Evolutionary conservation across 2,797 vertebrate species (phyloP), one percentile per base, ranked within the genome.

Genomic region (Myiotriccus ornatus): DNA sequence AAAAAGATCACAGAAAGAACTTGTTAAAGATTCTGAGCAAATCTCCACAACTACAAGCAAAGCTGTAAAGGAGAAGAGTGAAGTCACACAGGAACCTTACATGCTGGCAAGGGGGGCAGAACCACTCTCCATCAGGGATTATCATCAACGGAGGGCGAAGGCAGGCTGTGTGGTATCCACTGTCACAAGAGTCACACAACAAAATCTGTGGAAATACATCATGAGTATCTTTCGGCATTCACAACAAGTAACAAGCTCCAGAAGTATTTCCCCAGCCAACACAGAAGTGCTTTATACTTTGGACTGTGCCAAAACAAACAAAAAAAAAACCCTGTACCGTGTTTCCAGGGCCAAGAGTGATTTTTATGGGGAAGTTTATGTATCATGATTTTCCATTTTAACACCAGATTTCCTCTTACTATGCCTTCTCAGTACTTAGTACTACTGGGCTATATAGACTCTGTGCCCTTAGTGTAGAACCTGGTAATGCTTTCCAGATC

Each of bases 111-210:
- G 99, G 99, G 0, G 99, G 99, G 94, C 99, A 99, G 97, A 99
- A 99, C 99, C 99, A 99, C 91, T 99, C 98, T 97, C 99, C 99
- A 3, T 99, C 99, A 1, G 99, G 99, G 87, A 99, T 99, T 91
- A 99, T 96, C 99, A 99, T 99, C 95, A 99, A 97, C 0, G 99
- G 99, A 21, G 99, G 99, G 12, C 99, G 98, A 79, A 99, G 98
- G 84, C 99, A 99, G 86, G 99, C 99, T 0, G 99, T 99, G 96
- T 99, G 99, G 96, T 99, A 99, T 2, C 99, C 99, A 1, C 98
- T 99, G 95, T 99, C 99, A 90, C 99, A 99, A 1, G 98, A 98
- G 97, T 99, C 99, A 64, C 99, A 99, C 87, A 99, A 97, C 94
- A 99, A 97, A 96, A 99, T 99, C 99, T 99, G 97, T 7, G 50